Evolutionary conservation across 2,888 invertebrate genomes (phyloP), one percentile per base, ranked within the genome.

Genomic region (Mesochorus sp.): DNA sequence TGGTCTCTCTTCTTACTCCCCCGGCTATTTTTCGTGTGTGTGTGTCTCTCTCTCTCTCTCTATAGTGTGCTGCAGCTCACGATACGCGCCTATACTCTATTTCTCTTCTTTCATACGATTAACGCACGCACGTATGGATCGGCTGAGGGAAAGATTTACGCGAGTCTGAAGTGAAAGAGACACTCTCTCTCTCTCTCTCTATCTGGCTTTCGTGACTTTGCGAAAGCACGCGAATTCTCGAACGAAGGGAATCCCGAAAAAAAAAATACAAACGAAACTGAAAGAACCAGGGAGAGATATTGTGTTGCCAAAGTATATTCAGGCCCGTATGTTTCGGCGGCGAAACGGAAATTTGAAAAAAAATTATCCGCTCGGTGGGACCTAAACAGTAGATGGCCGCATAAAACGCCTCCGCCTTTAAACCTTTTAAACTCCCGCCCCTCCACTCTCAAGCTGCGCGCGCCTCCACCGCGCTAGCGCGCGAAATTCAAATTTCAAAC

Each of bases 91-190:
- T 8, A 3, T 3, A 31, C 4, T 31, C 3, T 31, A 31, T 49
- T 64, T 49, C 14, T 49, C 19, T 19, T 47, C 62, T 31, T 49
- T 64, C 21, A 8, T 49, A 21, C 51, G 64, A 19, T 24, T 51
- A 59, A 49, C 10, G 8, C 37, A 24, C 47, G 47, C 17, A 24
- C 21, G 17, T 44, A 17, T 34, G 26, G 51, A 34, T 64, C 19
- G 47, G 28, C n/a, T 49, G 19, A 6, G 26, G 12, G 47, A 64
- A 24, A 73, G 64, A 57, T 73, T 59, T 51, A 59, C 66, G 66
- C 66, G 66, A 57, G 49, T 42, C 47, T 57, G n/a, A 21, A 26
- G 42, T 44, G 44, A 67, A 67, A 67, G 49, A 66, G 17, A 53
- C 2, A 12, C 39, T 39, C 10, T 6, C 24, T 55, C 19, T 44